Percentiles rank a stretch among this genome's conserved stretches.
phyloP scores from a whole-genome alignment of 1,140 invertebrate genomes.

The Polyergus mexicanus region DNA sequence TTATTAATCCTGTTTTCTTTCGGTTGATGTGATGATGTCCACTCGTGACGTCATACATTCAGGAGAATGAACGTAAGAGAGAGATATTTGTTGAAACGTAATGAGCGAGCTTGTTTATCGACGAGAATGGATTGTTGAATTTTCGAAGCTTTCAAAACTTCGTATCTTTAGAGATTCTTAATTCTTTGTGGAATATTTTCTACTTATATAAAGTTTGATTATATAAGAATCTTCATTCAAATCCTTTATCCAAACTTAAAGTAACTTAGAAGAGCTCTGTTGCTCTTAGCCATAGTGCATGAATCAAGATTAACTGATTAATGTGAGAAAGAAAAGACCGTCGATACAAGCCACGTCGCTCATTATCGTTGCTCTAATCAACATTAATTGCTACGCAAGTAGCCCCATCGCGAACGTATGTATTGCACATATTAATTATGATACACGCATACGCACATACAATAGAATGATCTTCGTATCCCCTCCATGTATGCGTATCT shows the following conservation, averaged over 20 bases:
- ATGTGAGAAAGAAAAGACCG: neutral
- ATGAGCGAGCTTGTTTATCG: slow-evolving; percentile 27
- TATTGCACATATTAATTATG: slow-evolving; percentile 56
- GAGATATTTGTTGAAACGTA: slow-evolving; percentile 8
- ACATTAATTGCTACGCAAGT: slow-evolving; percentile 20
- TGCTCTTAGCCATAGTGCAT: neutral
- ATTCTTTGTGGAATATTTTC: neutral
- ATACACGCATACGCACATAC: slow-evolving; percentile 55
- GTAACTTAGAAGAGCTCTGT: neutral
- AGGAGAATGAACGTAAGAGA: slow-evolving; percentile 15
- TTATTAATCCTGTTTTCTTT: slow-evolving; percentile 59
- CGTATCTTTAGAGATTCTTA: neutral
- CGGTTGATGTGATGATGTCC: slow-evolving; percentile 25
- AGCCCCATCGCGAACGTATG: slow-evolving; percentile 11
- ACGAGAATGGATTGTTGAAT: neutral
- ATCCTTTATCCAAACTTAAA: neutral
- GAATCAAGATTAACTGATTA: neutral
- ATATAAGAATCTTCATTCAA: neutral
- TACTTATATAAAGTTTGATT: neutral
- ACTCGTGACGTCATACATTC: slow-evolving; percentile 45
- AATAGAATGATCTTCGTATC: slow-evolving; percentile 56
- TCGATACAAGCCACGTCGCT: slow-evolving; percentile 31
- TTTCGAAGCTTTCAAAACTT: neutral
- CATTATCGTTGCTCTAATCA: slow-evolving; percentile 37
- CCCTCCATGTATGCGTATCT: slow-evolving; percentile 49